Conservation (phyloP, 2,797 vertebrate species). For the Graptemys geographica region DNA sequence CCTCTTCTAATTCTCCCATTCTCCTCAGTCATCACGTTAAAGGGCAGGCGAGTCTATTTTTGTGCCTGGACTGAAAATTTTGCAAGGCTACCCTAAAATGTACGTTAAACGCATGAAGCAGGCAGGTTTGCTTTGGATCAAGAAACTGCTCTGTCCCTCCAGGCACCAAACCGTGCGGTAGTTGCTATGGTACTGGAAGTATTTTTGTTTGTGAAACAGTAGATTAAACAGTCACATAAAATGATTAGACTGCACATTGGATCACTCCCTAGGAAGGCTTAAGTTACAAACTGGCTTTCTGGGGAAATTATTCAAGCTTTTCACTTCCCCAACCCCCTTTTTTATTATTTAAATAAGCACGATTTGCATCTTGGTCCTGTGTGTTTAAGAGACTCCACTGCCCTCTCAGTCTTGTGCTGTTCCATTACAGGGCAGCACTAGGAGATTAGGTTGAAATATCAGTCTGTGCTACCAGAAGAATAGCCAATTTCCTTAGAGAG, state of each 20-base stretch:
- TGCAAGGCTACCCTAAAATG: neutral
- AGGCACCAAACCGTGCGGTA: slow-evolving; percentile 47
- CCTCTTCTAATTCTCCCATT: neutral
- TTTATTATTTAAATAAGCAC: neutral
- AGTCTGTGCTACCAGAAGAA: slow-evolving; percentile 22
- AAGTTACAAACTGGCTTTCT: slow-evolving; percentile 71
- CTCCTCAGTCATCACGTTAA: neutral
- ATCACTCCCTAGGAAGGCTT: slow-evolving; percentile 68
- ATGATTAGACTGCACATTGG: slow-evolving; percentile 59
- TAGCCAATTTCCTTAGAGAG: slow-evolving; percentile 1
- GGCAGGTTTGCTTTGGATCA: slow-evolving; percentile 61
- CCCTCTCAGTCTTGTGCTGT: slow-evolving; percentile 16
- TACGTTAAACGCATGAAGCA: neutral
- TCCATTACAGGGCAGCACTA: neutral
- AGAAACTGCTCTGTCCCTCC: slow-evolving; percentile 36
- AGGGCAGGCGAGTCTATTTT: neutral
- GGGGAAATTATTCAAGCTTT: slow-evolving; percentile 69
- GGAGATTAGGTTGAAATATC: slow-evolving; percentile 25
- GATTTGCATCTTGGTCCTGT: neutral
- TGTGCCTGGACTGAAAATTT: neutral
- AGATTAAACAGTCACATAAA: slow-evolving; percentile 73
- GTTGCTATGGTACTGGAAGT: slow-evolving; percentile 75
- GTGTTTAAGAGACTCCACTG: slow-evolving; percentile 3
- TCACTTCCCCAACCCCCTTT: neutral
- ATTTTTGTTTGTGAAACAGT: slow-evolving; percentile 75